Percentiles rank a stretch among this genome's conserved stretches.
Evolutionary conservation across 1,140 invertebrate species (phyloP).

Genomic region (Hypothenemus hampei): DNA sequence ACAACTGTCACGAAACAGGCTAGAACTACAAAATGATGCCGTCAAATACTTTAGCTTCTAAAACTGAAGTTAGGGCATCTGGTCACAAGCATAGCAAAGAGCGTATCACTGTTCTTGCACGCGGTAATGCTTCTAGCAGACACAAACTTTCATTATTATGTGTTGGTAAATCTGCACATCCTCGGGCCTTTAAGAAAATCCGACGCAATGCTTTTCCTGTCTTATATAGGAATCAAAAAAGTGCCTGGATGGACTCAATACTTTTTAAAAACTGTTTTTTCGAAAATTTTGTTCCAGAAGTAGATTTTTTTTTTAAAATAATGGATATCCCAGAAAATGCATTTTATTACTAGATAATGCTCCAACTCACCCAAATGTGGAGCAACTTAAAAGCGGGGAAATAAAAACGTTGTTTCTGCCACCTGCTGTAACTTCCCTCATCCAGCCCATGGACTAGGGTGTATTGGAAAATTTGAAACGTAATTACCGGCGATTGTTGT

Average conservation of each 20-base stretch:
- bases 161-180: slow-evolving; percentile 18
- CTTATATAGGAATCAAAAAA: slow-evolving; percentile 11
- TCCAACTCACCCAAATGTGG: slow-evolving; percentile 40
- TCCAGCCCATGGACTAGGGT: slow-evolving; percentile 51
- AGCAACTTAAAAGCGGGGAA: slow-evolving; percentile 37
- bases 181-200: slow-evolving; percentile 10
- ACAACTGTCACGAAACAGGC: slow-evolving; percentile 46
- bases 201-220: slow-evolving; percentile 6
- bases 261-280: slow-evolving; percentile 39
- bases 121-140: slow-evolving; percentile 41
- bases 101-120: slow-evolving; percentile 37
- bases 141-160: slow-evolving; percentile 41
- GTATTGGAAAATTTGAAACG: slow-evolving; percentile 44
- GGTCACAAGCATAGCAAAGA: slow-evolving; percentile 42
- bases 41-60: slow-evolving; percentile 39
- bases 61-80: slow-evolving; percentile 39
- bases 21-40: slow-evolving; percentile 44
- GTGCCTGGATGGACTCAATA: slow-evolving; percentile 35
- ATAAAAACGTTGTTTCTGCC: slow-evolving; percentile 47
- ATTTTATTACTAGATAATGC: slow-evolving; percentile 49
- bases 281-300: no score
- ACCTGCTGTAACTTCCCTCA: slow-evolving; percentile 46
- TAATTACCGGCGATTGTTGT: slow-evolving; percentile 36
- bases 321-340: slow-evolving; percentile 39
- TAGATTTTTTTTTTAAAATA: slow-evolving; percentile 34